Conservation (phyloP, 2,113 vertebrate genomes). For the Prochilodus magdalenae region DNA sequence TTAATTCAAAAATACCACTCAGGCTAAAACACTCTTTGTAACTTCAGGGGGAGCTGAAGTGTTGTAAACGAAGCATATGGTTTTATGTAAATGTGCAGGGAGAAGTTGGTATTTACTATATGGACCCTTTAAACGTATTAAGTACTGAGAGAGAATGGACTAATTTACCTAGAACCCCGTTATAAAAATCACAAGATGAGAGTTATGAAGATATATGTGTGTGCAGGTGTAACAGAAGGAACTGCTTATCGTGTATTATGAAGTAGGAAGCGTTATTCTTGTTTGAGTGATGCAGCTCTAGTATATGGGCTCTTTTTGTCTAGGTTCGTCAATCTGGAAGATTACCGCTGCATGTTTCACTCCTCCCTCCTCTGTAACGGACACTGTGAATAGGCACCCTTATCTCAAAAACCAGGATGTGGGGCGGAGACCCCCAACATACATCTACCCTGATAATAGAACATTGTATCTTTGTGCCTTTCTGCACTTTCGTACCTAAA, state of each 20-base stretch:
- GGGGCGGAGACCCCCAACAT: constrained; percentile 24
- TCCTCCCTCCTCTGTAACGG: constrained; percentile 43
- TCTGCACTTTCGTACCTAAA: constrained; percentile 4
- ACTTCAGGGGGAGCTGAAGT: too few species aligned
- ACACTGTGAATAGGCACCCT: constrained; percentile 40
- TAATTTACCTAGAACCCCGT: too few species aligned
- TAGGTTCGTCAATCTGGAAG: neutral
- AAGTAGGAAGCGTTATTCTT: too few species aligned
- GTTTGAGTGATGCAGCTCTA: neutral
- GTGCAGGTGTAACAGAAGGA: neutral
- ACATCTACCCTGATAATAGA: constrained; percentile 31
- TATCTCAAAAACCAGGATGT: constrained; percentile 44
- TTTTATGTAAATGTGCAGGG: too few species aligned
- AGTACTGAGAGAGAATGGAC: too few species aligned
- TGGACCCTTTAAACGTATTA: too few species aligned
- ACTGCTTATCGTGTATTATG: neutral
- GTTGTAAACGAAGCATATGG: too few species aligned
- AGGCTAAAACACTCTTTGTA: too few species aligned
- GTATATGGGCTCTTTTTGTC: neutral
- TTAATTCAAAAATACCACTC: too few species aligned
- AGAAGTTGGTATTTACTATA: too few species aligned
- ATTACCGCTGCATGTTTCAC: constrained; percentile 12
- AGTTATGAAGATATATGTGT: too few species aligned
- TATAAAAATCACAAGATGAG: too few species aligned
- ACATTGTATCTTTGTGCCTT: neutral